Evolutionary conservation across 2,888 invertebrate species (phyloP), one percentile per base, ranked within the genome.

Genomic region (Melinaea marsaeus): DNA sequence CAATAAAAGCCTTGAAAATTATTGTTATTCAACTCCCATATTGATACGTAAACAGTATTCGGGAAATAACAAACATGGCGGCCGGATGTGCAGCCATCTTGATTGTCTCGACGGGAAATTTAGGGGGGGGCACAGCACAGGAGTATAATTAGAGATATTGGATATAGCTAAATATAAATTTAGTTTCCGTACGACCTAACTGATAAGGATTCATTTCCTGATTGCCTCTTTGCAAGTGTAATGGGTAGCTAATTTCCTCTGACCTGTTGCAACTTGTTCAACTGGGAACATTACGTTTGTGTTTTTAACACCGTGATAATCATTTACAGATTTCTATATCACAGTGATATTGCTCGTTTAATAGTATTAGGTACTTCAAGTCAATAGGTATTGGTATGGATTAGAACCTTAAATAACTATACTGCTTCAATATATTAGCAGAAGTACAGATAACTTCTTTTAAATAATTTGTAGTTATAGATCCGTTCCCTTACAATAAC

Each of bases 51-150:
- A 59, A 57, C 60, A 61, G 58, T 72, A 74, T 74, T 72, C 64
- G 69, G 67, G 68, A 73, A 70, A 72, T 72, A 74, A 72, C 74
- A 74, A 82, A 81, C 79, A 79, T 76, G 79, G 77, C 77, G 74
- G 77, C 74, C 84, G 86, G 86, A 86, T 76, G 80, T 77, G 73
- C 78, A 71, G 81, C 86, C 85, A 87, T 85, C 83, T 88, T 85
- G 88, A 84, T 86, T 86, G 83, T 83, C 72, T 75, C 75, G 72
- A 71, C 81, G 75, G 78, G 42, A 77, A 3, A 79, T 79, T 78
- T 79, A 77, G 77, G 74, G 71, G 71, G 75, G 73, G 69, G 74
- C 71, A 42, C 42, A 42, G 68, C 63, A 64, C 71, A 69, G 66
- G 68, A 65, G 72, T 77, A 75, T 84, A 80, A 84, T 82, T 83